phyloP scores from a whole-genome alignment of 2,797 vertebrate species.

The Hozukius guyotensis region DNA sequence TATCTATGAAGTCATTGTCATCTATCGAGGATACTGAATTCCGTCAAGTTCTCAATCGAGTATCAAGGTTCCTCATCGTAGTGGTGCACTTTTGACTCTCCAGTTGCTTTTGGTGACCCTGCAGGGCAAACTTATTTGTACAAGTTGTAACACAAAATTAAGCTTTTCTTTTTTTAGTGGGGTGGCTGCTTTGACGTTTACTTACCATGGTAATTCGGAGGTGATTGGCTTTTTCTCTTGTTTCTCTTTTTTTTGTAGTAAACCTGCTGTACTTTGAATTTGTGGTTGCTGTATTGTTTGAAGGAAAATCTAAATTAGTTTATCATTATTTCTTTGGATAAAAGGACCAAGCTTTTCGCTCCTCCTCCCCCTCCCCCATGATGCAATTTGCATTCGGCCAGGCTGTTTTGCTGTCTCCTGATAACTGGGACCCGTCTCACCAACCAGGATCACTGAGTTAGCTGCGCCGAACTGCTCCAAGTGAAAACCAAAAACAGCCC shows the following conservation, averaged over 20 bases:
- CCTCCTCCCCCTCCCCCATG: slow-evolving; percentile 20
- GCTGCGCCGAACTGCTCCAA: background rate
- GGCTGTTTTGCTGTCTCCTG: slow-evolving; percentile 65
- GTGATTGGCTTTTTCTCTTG: slow-evolving; percentile 45
- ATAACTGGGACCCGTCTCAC: slow-evolving; percentile 51
- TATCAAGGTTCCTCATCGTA: slow-evolving; percentile 49
- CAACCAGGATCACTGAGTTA: background rate
- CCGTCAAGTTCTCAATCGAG: slow-evolving; percentile 9
- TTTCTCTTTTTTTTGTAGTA: slow-evolving; percentile 38
- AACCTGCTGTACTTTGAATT: slow-evolving; percentile 71
- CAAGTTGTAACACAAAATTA: slow-evolving; percentile 50
- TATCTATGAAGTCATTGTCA: slow-evolving; percentile 48
- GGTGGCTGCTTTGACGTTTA: slow-evolving; percentile 63
- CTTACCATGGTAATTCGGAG: slow-evolving; percentile 45
- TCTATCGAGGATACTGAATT: slow-evolving; percentile 30
- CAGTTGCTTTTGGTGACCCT: slow-evolving; percentile 53
- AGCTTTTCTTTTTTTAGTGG: slow-evolving; percentile 49
- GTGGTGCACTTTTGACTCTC: slow-evolving; percentile 59
- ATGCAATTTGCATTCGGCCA: slow-evolving; percentile 60
- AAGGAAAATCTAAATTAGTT: slow-evolving; percentile 36
- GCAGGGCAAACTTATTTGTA: slow-evolving; percentile 49
- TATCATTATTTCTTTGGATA: slow-evolving; percentile 28
- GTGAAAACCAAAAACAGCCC: background rate
- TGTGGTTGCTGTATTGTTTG: slow-evolving; percentile 70
- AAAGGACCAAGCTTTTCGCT: slow-evolving; percentile 85